Conservation (phyloP, 2,113 vertebrate genomes). For the Hypanus sabinus region DNA sequence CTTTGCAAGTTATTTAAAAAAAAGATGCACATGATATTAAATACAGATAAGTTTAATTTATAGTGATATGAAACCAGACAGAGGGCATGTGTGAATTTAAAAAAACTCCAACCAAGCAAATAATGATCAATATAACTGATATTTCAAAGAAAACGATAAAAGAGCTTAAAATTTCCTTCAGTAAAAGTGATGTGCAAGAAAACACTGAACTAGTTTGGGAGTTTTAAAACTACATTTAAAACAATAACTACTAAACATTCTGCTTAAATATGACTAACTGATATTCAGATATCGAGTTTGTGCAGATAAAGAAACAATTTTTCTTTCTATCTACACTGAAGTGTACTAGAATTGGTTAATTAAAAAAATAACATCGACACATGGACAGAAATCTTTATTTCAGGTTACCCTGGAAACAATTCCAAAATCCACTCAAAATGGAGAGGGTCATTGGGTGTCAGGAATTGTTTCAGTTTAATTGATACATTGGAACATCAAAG, state of each 20-base stretch:
- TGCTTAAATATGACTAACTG: background rate
- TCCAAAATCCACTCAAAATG: background rate
- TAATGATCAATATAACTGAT: background rate
- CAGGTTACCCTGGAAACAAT: background rate
- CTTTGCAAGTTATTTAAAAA: conserved; percentile 1
- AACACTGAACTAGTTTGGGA: background rate
- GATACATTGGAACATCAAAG: background rate
- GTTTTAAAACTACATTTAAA: background rate
- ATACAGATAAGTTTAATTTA: background rate
- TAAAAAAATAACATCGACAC: background rate
- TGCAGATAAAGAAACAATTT: background rate
- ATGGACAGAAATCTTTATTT: background rate
- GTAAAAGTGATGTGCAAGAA: too few species aligned
- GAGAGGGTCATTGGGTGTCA: too few species aligned
- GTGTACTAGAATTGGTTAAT: background rate
- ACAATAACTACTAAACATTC: background rate
- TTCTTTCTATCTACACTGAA: background rate
- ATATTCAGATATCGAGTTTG: background rate
- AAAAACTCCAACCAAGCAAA: background rate
- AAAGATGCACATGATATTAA: background rate
- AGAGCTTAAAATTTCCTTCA: background rate
- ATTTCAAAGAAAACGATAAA: background rate
- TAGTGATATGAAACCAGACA: background rate
- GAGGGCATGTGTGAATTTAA: too few species aligned
- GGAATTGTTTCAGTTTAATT: too few species aligned